These are phyloP conservation scores for Serinus canaria DNA, from an alignment of 2,113 vertebrate genomes.

Conservation along the genomic window DNA sequence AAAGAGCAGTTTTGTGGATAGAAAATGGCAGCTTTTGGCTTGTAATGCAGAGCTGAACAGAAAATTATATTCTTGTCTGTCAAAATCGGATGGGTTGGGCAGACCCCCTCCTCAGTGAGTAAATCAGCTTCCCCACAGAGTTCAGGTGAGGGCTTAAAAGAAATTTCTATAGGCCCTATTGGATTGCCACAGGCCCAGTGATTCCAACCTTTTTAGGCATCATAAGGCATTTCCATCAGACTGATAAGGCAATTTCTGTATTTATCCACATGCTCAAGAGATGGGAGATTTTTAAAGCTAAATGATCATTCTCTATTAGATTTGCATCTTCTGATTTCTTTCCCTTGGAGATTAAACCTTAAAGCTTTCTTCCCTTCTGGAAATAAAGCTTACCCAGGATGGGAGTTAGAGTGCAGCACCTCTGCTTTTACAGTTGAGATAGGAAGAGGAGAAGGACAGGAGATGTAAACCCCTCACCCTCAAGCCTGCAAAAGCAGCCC, in stretches of 20 bases:
- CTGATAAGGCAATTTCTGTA: not conserved
- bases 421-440: not conserved
- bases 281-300: not conserved
- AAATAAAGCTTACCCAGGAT: not conserved
- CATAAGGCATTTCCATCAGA: not conserved
- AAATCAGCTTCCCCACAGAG: not conserved
- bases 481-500: not conserved
- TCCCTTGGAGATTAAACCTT: not conserved
- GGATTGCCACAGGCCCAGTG: not conserved
- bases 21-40: constrained; percentile 8
- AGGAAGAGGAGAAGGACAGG: not conserved
- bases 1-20: not conserved
- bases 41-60: not conserved
- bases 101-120: not conserved
- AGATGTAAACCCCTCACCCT: not conserved
- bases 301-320: accelerated
- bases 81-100: accelerated
- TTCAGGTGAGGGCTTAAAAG: not conserved
- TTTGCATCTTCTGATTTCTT: not conserved
- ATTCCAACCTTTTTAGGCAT: not conserved
- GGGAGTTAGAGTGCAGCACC: too few relatives aligned
- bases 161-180: not conserved
- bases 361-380: not conserved
- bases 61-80: not conserved
- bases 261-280: not conserved